A percentile compares a stretch with the other conserved stretches of the same genome.
These are phyloP conservation scores for Antigone vipio DNA, from an alignment of 2,113 vertebrate genomes.

Conservation along the genomic window DNA sequence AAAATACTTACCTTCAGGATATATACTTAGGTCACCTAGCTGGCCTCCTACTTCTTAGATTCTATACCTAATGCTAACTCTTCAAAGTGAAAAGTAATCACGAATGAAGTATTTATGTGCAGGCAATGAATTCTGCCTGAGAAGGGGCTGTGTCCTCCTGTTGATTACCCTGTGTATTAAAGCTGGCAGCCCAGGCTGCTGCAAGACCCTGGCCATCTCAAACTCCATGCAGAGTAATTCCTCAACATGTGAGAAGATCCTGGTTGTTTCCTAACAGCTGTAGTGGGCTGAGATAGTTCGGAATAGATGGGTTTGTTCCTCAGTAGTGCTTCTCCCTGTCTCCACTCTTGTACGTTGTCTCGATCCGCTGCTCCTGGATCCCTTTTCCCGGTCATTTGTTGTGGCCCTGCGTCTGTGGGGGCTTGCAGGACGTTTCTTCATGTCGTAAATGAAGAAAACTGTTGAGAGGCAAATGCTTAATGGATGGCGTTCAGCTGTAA, in stretches of 20 bases:
- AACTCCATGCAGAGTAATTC: background rate
- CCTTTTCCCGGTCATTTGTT: background rate
- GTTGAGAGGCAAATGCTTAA: background rate
- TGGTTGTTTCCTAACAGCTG: background rate
- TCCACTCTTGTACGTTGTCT: background rate
- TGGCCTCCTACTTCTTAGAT: background rate
- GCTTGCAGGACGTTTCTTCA: background rate
- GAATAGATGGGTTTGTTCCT: background rate
- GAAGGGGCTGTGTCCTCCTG: background rate
- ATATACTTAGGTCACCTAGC: background rate
- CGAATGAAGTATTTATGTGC: rapidly evolving
- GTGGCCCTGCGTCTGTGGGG: no score
- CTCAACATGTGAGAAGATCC: background rate
- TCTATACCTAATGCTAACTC: background rate
- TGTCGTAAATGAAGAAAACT: background rate
- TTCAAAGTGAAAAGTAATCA: background rate
- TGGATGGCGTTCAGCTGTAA: background rate
- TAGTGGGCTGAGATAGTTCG: background rate
- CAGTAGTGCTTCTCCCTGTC: background rate
- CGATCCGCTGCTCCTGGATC: background rate
- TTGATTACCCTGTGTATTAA: background rate
- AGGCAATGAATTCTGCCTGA: background rate
- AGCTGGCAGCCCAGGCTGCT: background rate
- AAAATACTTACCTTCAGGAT: background rate
- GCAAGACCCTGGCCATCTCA: background rate